These are phyloP conservation scores for Galleria mellonella DNA, from an alignment of 1,140 invertebrate species.

Conservation along the genomic window DNA sequence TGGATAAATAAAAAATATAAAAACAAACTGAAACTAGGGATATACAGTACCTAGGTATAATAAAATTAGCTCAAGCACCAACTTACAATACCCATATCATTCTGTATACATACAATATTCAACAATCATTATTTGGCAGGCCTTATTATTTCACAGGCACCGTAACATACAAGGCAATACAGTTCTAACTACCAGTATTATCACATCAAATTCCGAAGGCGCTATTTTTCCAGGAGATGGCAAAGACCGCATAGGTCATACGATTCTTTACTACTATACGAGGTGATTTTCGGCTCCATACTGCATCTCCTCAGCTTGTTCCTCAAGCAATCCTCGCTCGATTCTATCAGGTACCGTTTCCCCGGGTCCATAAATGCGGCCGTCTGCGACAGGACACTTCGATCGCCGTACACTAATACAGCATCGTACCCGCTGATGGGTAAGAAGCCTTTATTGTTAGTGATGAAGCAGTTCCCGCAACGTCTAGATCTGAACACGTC, in stretches of 20 bases:
- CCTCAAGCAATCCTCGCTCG: slow-evolving; percentile 12
- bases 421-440: slow-evolving; percentile 26
- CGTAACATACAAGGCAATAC: slow-evolving; percentile 11
- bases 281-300: slow-evolving; percentile 13
- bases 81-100: slow-evolving; percentile 1
- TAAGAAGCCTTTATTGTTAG: slow-evolving; percentile 27
- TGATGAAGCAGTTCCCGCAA: slow-evolving; percentile 26
- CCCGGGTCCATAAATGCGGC: slow-evolving; percentile 9
- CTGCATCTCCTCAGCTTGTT: slow-evolving; percentile 17
- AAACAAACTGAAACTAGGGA: too few relatives aligned
- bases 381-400: not conserved
- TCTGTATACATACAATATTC: slow-evolving; percentile 1
- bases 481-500: slow-evolving; percentile 15
- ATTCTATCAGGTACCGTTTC: slow-evolving; percentile 17
- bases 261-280: slow-evolving; percentile 6
- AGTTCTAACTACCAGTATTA: slow-evolving; percentile 4
- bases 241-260: slow-evolving; percentile 23
- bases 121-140: slow-evolving; percentile 10
- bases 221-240: slow-evolving; percentile 1
- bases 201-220: slow-evolving; percentile 9
- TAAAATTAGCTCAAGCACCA: slow-evolving; percentile 7
- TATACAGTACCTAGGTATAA: too few relatives aligned
- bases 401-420: slow-evolving; percentile 10
- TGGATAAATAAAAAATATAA: too few relatives aligned
- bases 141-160: not conserved